Percentiles rank a stretch among this genome's conserved stretches.
phyloP scores from a whole-genome alignment of 2,888 invertebrate genomes.

The Spatulosminthurus flaviceps region DNA sequence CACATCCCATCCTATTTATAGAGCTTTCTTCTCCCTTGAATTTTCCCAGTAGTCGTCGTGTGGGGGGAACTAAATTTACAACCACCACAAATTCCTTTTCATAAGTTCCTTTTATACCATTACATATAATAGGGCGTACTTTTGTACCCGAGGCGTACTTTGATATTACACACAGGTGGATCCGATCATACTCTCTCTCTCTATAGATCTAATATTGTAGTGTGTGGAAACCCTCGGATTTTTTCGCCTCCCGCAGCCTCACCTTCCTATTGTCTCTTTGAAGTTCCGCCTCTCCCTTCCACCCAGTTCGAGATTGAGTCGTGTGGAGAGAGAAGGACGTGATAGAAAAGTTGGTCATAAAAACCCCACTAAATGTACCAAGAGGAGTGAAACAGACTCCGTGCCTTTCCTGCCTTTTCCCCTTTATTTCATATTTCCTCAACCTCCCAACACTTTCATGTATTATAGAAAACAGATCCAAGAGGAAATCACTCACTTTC shows the following conservation, averaged over 20 bases:
- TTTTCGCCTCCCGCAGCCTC: not conserved
- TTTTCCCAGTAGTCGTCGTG: too few relatives aligned
- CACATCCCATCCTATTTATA: too few relatives aligned
- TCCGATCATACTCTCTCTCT: too few relatives aligned
- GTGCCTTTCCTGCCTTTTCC: not conserved
- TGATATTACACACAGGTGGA: too few relatives aligned
- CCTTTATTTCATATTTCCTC: not conserved
- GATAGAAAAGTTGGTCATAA: slow-evolving; percentile 9
- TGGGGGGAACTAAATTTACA: too few relatives aligned
- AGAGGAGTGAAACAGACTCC: not conserved
- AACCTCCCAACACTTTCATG: not conserved
- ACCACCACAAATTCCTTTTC: too few relatives aligned
- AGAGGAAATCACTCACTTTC: not conserved
- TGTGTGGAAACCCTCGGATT: not conserved
- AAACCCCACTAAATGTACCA: slow-evolving; percentile 30
- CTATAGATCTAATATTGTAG: too few relatives aligned
- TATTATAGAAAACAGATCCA: not conserved
- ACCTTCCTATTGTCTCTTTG: slow-evolving; percentile 22
- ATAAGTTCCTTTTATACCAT: too few relatives aligned
- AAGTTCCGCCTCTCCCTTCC: slow-evolving; percentile 24
- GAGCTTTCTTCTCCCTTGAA: too few relatives aligned
- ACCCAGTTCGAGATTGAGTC: slow-evolving; percentile 25
- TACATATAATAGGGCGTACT: too few relatives aligned
- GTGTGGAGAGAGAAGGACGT: not conserved
- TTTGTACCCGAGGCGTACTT: too few relatives aligned